Evolutionary conservation across 2,888 invertebrate genomes (phyloP).

Genomic region (Heterodera filipjevi): DNA sequence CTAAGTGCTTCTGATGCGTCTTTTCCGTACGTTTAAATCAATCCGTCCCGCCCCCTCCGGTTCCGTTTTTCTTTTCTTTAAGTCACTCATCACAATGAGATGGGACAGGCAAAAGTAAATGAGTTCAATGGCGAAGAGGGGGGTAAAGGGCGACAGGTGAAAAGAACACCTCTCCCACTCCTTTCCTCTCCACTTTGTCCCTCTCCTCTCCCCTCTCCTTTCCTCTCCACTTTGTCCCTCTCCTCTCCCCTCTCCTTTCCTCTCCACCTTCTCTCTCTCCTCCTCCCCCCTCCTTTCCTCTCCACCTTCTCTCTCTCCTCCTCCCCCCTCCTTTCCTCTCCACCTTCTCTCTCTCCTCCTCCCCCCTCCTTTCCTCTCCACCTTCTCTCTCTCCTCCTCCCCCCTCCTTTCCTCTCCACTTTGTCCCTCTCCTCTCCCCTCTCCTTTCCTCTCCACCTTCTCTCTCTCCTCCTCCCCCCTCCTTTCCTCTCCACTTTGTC

Average conservation of each 20-base stretch:
- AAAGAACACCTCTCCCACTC: not conserved
- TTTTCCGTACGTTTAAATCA: not conserved
- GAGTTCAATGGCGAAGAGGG: not conserved
- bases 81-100: not conserved
- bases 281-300: not conserved
- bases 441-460: not conserved
- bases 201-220: no score
- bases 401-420: not conserved
- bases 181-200: not conserved
- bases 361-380: no score
- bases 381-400: not conserved
- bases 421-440: no score
- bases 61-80: not conserved
- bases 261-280: not conserved
- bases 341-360: no score
- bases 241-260: not conserved
- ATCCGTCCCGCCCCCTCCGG: not conserved
- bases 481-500: not conserved
- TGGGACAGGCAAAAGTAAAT: not conserved
- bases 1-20: no score
- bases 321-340: not conserved
- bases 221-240: not conserved
- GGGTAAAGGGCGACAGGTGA: no score
- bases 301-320: not conserved
- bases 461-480: not conserved